phyloP scores from a whole-genome alignment of 2,113 vertebrate genomes.

The Microcebus lehilahytsara region DNA sequence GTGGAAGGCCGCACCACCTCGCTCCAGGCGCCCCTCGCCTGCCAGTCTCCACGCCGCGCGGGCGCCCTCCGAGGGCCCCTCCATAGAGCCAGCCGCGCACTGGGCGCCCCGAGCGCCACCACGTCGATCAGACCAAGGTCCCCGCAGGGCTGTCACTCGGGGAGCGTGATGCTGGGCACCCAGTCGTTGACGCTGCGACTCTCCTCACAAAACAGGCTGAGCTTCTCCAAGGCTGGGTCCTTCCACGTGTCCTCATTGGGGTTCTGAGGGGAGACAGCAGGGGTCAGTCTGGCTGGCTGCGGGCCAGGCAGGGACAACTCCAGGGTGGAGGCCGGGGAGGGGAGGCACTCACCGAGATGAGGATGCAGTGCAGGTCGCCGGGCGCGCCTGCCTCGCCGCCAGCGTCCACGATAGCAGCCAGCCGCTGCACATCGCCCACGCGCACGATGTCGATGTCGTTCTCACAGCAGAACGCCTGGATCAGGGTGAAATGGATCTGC shows the following conservation, averaged over 20 bases:
- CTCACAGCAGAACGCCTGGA: slow-evolving; percentile 98
- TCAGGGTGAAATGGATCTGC: slow-evolving; percentile 98
- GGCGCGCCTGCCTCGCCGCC: slow-evolving; percentile 88
- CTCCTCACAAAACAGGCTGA: slow-evolving; percentile 94
- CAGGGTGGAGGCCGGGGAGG: background rate
- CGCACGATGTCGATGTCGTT: slow-evolving; percentile 97
- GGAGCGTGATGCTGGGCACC: slow-evolving; percentile 94
- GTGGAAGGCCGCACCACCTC: slow-evolving; percentile 75
- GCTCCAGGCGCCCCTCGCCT: slow-evolving; percentile 79
- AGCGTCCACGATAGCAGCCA: slow-evolving; percentile 90
- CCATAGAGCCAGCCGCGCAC: slow-evolving; percentile 85
- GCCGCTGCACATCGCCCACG: slow-evolving; percentile 91
- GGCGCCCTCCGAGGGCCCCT: slow-evolving; percentile 87
- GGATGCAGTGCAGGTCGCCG: slow-evolving; percentile 96
- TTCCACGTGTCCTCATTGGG: slow-evolving; percentile 94
- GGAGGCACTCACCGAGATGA: slow-evolving; percentile 92
- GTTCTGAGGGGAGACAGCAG: slow-evolving; percentile 84
- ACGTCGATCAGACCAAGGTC: slow-evolving; percentile 83
- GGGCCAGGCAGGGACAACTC: background rate
- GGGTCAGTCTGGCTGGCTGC: background rate
- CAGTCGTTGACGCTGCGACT: slow-evolving; percentile 94
- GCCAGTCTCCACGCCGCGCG: slow-evolving; percentile 85
- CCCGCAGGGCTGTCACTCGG: slow-evolving; percentile 86
- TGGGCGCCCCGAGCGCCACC: slow-evolving; percentile 84
- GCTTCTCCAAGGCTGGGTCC: slow-evolving; percentile 92